Conservation (phyloP, 2,888 invertebrate genomes). For the Melanargia galathea region DNA sequence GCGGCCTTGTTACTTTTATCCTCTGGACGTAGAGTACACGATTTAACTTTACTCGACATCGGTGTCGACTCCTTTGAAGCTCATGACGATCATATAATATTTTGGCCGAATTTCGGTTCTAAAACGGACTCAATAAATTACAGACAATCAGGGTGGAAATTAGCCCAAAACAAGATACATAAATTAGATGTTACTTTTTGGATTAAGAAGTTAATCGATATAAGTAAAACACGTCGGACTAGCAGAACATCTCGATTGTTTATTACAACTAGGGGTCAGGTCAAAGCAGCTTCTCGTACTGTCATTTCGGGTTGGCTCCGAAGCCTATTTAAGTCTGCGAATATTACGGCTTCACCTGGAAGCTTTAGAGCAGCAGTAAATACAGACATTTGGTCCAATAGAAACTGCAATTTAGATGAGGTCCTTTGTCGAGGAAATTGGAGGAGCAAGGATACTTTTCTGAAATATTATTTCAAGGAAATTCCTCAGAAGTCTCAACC, state of each 20-base stretch:
- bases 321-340: neutral
- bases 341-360: neutral
- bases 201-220: neutral
- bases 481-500: neutral
- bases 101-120: slow-evolving; percentile 6
- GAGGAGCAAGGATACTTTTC: slow-evolving; percentile 11
- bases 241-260: neutral
- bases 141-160: slow-evolving; percentile 11
- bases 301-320: slow-evolving; percentile 6
- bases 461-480: neutral
- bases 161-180: neutral
- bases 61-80: neutral
- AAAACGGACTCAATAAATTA: neutral
- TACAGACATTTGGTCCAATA: neutral
- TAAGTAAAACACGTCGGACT: neutral
- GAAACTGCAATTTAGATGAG: neutral
- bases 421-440: neutral
- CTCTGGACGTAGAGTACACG: slow-evolving; percentile 4
- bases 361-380: slow-evolving; percentile 9
- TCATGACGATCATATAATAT: neutral
- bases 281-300: neutral
- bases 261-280: slow-evolving; percentile 2
- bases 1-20: neutral
- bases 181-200: slow-evolving; percentile 3
- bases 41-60: neutral